Percentiles rank a stretch among this genome's conserved stretches.
These are phyloP conservation scores for Uromys caudimaculatus DNA, from an alignment of 2,797 vertebrate genomes.

Conservation along the genomic window DNA sequence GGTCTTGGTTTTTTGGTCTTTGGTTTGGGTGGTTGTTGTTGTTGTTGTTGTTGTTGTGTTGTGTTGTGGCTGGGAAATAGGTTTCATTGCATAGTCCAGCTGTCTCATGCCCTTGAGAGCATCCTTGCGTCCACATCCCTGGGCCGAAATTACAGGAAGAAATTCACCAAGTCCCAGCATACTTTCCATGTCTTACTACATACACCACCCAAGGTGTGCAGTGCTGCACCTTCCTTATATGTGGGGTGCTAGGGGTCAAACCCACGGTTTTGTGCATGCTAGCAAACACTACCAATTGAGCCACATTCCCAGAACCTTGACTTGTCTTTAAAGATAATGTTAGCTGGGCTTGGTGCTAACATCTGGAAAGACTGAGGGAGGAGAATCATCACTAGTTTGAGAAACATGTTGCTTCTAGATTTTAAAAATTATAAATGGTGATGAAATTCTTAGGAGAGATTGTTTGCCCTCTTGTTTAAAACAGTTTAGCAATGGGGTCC, in stretches of 20 bases:
- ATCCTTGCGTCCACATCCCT: not conserved
- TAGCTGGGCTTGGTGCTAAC: not conserved
- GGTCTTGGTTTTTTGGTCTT: not conserved
- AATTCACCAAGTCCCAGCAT: too few relatives aligned
- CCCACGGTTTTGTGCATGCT: not conserved
- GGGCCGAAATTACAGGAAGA: too few relatives aligned
- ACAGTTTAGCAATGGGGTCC: not conserved
- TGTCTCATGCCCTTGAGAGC: too few relatives aligned
- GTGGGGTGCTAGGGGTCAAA: not conserved
- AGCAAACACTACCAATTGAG: not conserved
- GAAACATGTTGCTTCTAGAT: not conserved
- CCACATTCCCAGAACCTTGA: not conserved
- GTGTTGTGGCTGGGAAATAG: not conserved
- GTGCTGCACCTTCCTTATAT: not conserved
- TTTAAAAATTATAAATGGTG: not conserved
- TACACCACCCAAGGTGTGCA: not conserved
- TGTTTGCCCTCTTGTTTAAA: slow-evolving; percentile 28
- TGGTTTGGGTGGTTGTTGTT: not conserved
- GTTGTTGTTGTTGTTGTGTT: too few relatives aligned
- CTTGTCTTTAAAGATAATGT: not conserved
- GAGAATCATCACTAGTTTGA: not conserved
- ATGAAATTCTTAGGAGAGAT: not conserved
- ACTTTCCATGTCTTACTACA: not conserved
- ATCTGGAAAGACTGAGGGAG: not conserved
- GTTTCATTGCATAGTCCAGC: not conserved